Conservation (phyloP, 2,113 vertebrate genomes). For the Struthidea cinerea region DNA sequence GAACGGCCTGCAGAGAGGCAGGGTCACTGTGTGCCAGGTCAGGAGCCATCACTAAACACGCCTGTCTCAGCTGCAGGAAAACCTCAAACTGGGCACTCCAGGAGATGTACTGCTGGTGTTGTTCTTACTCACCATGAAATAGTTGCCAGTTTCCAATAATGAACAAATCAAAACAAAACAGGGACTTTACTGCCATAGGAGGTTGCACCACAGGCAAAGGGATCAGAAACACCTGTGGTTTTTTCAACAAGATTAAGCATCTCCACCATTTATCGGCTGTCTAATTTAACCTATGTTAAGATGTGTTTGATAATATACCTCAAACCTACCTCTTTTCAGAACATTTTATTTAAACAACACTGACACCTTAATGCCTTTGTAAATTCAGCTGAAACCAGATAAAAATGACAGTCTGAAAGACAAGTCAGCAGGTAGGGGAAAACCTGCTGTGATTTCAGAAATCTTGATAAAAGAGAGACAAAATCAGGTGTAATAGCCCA, state of each 20-base stretch:
- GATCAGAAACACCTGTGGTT: not conserved
- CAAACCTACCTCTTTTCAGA: not conserved
- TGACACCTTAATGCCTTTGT: not conserved
- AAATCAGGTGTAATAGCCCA: not conserved
- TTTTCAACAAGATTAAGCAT: not conserved
- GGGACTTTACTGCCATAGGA: not conserved
- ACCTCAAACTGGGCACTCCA: not conserved
- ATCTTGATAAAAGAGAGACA: not conserved
- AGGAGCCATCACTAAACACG: not conserved
- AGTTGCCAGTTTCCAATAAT: not conserved
- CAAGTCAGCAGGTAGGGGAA: not conserved
- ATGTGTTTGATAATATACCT: not conserved
- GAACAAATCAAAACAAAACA: not conserved
- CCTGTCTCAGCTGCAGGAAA: not conserved
- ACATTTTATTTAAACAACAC: not conserved
- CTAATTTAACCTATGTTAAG: not conserved
- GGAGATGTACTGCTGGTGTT: not conserved
- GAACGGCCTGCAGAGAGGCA: fast-evolving
- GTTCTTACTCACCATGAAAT: not conserved
- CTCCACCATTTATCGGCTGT: not conserved
- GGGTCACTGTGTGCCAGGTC: not conserved
- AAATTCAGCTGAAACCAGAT: not conserved
- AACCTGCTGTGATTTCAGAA: not conserved
- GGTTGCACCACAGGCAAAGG: not conserved
- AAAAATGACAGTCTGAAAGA: not conserved